phyloP scores from a whole-genome alignment of 2,888 invertebrate species.

The Phortica okadai region DNA sequence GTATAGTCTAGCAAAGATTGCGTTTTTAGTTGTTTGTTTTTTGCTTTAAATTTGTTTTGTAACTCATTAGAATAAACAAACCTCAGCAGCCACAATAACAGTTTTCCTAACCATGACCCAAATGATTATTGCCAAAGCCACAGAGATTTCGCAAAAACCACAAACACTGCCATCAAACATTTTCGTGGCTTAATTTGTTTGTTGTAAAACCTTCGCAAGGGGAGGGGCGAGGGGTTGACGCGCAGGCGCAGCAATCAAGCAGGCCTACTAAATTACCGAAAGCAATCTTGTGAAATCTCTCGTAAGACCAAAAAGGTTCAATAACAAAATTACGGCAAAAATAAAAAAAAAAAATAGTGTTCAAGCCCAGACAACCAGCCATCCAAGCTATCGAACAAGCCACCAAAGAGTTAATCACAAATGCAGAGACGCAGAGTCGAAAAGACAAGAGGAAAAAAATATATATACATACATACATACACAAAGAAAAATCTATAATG shows the following conservation, averaged over 20 bases:
- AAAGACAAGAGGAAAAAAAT: neutral
- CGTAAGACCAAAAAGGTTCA: slow-evolving; percentile 26
- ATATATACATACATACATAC: neutral
- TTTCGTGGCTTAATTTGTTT: slow-evolving; percentile 35
- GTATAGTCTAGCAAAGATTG: too few relatives aligned
- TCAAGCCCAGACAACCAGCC: neutral
- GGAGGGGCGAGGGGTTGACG: slow-evolving; percentile 14
- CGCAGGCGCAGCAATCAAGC: slow-evolving; percentile 19
- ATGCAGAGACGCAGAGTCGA: neutral
- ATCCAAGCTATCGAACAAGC: neutral
- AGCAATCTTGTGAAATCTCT: slow-evolving; percentile 26
- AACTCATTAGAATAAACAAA: slow-evolving; percentile 26
- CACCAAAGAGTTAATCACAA: slow-evolving; percentile 33
- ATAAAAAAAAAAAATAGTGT: neutral
- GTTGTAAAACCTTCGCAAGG: slow-evolving; percentile 22
- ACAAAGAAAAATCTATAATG: slow-evolving; percentile 34
- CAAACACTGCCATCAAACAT: slow-evolving; percentile 35
- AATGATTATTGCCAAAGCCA: neutral
- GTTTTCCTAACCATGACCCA: slow-evolving; percentile 34
- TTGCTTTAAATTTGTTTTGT: neutral
- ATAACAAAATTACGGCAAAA: slow-evolving; percentile 19
- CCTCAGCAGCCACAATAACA: slow-evolving; percentile 18
- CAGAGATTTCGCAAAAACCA: slow-evolving; percentile 23
- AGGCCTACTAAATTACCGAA: slow-evolving; percentile 30
- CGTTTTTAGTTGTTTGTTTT: too few relatives aligned